phyloP scores from a whole-genome alignment of 30 jellyfish, hydroid and myxozoan genomes.

The Clytia hemisphaerica region DNA sequence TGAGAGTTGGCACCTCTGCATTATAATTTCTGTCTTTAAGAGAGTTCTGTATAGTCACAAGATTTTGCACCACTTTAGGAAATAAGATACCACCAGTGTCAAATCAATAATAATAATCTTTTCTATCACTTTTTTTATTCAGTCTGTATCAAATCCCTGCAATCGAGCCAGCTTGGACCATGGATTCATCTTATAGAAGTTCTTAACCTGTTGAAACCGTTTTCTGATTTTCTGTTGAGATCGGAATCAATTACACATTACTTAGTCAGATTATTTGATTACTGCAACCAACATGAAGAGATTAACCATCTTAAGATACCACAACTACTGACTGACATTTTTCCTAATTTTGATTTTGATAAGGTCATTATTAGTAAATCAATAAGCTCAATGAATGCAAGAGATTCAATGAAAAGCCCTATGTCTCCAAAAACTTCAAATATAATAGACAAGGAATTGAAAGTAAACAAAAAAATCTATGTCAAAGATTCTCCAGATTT shows the following conservation, averaged over 20 bases:
- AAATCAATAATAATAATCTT: too few species aligned
- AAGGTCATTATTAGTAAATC: background rate
- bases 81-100: too few species aligned
- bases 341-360: slow-evolving; percentile 10
- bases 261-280: slow-evolving; percentile 38
- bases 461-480: background rate
- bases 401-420: background rate
- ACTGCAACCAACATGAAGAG: slow-evolving; percentile 5
- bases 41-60: too few species aligned
- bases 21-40: too few species aligned
- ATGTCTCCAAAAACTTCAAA: background rate
- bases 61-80: too few species aligned
- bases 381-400: background rate
- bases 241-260: slow-evolving; percentile 45
- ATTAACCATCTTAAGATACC: slow-evolving; percentile 24
- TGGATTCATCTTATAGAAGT: slow-evolving; percentile 75
- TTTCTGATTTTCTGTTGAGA: slow-evolving; percentile 31
- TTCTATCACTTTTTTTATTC: too few species aligned
- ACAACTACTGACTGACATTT: slow-evolving; percentile 27
- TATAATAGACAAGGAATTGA: background rate
- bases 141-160: slow-evolving; percentile 46
- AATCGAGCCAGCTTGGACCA: slow-evolving; percentile 53
- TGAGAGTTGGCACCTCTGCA: too few species aligned
- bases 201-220: slow-evolving; percentile 40
- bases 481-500: background rate